Base-by-base conservation (phyloP, 2,888 invertebrate species). In the Nomada fabriciana region DNA sequence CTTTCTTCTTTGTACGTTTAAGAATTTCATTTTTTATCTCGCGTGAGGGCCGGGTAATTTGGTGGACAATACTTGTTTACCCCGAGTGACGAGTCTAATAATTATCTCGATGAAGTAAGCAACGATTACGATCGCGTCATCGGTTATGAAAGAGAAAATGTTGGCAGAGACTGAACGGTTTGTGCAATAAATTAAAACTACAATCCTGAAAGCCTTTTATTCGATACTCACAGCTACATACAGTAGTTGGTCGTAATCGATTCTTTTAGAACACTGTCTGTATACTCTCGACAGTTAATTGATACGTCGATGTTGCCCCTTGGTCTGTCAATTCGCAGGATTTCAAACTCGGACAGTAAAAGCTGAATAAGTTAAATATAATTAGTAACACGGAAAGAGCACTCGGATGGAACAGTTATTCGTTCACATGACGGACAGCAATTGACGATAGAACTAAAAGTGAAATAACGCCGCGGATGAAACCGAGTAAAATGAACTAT, bases 111-210 rank as follows among this genome's bases (percentile, higher is more conserved):
- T 53, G 18, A n/a, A 20, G n/a, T n/a, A 10, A n/a, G 5, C 53
- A 9, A n/a, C 10, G 43, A 72, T 64, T 72, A 64, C 42, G 52
- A 23, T 63, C 72, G 72, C 63, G 53, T 55, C 52, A 55, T 53
- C 25, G 36, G 50, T 42, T 18, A 1, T 18, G 43, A 42, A 53
- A 42, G 47, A 36, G 60, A 60, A 60, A 47, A 50, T 23, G 25
- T 52, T 20, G 9, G 13, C n/a, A 13, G 25, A 29, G 53, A 2
- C n/a, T 25, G 9, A n/a, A 25, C 42, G 13, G 42, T 10, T 25
- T 25, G 23, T 36, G 42, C 42, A 55, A 72, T 52, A 73, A 52
- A 73, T 57, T 25, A 52, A 42, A 69, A 63, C 43, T 60, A 43
- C 43, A 52, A 43, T 59, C 59, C n/a, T 15, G 59, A 29, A 59